Base-by-base conservation (phyloP, 2,113 vertebrate genomes). In the Setophaga kirtlandii region DNA sequence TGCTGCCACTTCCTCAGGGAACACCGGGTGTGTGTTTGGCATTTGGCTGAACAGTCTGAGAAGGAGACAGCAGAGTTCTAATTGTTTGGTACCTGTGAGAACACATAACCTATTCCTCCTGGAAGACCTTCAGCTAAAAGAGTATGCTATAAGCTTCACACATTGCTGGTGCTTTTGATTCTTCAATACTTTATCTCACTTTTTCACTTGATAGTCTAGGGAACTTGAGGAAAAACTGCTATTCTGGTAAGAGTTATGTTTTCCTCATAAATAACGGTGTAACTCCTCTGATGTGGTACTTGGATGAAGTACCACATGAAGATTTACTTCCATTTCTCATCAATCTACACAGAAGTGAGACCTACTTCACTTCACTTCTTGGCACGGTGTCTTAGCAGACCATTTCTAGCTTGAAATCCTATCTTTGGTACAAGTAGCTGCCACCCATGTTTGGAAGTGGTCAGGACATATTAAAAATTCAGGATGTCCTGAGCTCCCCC, bases 1-100 rank as follows among this genome's bases (percentile, higher is more conserved):
- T 21, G 11, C 30, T 47, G 31, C 39, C 33, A 39, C 18, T 58
- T 94, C 21, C 42, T 42, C 0, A 0, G 44, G 19, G 41, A 81
- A 41, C 7, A 35, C 0, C 0, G 1, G 11, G 25, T 3, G 8
- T 31, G 67, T 67, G 15, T 47, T 15, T 64, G 50, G 5, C 56
- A 47, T 37, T 60, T 76, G 63, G 10, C 37, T 75, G 33, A 84
- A 76, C 1, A 3, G 6, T 44, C 42, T 62, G 55, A 46, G 33
- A 27, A 86, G 19, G 15, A 58, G 20, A 50, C 1, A 55, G 5
- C 13, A 50, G 7, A 23, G 9, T n/a, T 64, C 11, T 17, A 41
- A 41, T 15, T 58, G 2, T 46, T 89, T 78, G 50, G 30, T 55
- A 55, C n/a, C 16, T 19, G 3, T 63, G 37, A 83, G 42, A 78